Conservation (phyloP, 1,140 invertebrate genomes). For the Saccostrea glomerata region DNA sequence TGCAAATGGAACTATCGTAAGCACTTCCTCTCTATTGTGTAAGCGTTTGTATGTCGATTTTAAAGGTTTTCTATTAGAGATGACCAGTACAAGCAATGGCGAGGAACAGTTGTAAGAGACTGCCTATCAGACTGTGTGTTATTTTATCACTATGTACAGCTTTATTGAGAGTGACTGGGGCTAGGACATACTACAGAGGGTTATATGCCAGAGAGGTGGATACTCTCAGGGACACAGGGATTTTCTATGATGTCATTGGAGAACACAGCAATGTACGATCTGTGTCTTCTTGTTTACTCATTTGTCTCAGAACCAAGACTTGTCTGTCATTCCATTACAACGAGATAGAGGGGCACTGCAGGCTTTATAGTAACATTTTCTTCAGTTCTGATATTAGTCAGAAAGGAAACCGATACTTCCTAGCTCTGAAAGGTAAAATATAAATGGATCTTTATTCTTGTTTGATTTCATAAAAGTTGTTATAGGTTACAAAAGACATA, state of each 20-base stretch:
- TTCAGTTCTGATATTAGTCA: not conserved
- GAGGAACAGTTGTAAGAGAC: not conserved
- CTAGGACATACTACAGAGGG: not conserved
- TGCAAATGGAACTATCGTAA: not conserved
- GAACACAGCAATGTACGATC: not conserved
- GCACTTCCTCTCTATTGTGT: not conserved
- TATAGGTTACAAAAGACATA: too few species aligned
- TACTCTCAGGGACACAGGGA: not conserved
- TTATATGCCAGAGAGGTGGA: not conserved
- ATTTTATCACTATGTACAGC: not conserved
- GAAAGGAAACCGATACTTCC: not conserved
- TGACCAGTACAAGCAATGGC: not conserved
- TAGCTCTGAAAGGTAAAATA: not conserved
- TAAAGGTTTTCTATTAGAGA: not conserved
- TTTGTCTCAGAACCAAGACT: not conserved
- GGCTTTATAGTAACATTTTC: not conserved
- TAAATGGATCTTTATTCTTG: not conserved
- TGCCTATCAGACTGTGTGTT: not conserved
- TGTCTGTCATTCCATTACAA: slow-evolving; percentile 6
- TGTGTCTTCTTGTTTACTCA: not conserved
- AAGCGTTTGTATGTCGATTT: not conserved
- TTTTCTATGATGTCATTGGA: not conserved
- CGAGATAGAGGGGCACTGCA: not conserved
- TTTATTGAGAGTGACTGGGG: not conserved
- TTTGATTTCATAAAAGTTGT: too few species aligned